Conservation (phyloP, 2,888 invertebrate species). For the Cartodere bifasciata region DNA sequence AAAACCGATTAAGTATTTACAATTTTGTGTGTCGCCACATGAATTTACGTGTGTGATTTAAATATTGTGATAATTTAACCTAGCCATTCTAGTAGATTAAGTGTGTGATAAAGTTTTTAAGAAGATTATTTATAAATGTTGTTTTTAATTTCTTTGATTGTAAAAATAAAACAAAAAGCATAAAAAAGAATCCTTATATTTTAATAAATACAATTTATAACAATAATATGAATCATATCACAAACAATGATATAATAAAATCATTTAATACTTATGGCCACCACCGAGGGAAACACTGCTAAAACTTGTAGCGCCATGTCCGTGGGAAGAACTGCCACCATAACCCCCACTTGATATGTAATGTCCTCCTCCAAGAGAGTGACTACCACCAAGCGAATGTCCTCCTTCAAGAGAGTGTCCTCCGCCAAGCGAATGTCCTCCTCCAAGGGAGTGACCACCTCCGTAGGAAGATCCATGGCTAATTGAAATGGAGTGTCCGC, state of each 20-base stretch:
- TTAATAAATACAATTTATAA: no score
- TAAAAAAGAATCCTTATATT: no score
- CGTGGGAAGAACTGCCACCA: constrained; percentile 16
- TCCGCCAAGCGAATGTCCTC: constrained; percentile 3
- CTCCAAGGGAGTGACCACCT: constrained; percentile 2
- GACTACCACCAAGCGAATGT: not conserved
- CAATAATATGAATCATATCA: constrained; percentile 1
- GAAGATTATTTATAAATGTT: no score
- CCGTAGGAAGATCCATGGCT: constrained; percentile 8
- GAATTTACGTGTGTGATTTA: no score
- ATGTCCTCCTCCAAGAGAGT: constrained; percentile 2
- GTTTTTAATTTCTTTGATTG: no score
- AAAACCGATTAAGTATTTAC: no score
- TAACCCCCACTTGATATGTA: not conserved
- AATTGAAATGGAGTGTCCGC: constrained; percentile 7
- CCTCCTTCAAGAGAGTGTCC: not conserved
- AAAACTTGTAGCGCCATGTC: constrained; percentile 18
- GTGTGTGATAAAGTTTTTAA: no score
- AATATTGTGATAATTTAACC: no score
- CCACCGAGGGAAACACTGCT: constrained; percentile 5
- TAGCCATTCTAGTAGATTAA: no score
- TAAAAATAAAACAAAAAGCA: no score
- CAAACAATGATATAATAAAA: constrained; percentile 6
- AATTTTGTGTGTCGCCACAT: no score
- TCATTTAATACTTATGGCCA: constrained; percentile 16